Base-by-base conservation (phyloP, 2,797 vertebrate species). In the Hemibagrus guttatus region DNA sequence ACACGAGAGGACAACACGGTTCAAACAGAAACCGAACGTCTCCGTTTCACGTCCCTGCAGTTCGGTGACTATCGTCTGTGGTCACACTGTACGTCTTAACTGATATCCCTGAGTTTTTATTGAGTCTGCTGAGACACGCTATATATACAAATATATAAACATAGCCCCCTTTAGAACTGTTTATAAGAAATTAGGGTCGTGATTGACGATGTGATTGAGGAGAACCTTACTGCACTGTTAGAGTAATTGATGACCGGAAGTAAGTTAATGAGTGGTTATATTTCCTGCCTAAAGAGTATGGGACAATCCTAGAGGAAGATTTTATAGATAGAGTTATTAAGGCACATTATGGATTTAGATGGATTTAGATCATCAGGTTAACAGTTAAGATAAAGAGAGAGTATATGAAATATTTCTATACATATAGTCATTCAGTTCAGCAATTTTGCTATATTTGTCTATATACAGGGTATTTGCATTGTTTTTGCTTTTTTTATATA, bases 361-460 rank as follows among this genome's bases (percentile, higher is more conserved):
- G 66, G 76, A 69, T 86, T 86, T 72, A 54, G 28, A 61, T 83
- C 12, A 54, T 66, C 35, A 78, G 59, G 74, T 79, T 75, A 78
- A 54, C 35, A 54, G 54, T 39, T 75, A 88, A 80, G 66, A 49
- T 61, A 86, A 54, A 56, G 35, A 80, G 46, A 80, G 49, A 88
- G 58, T 69, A 28, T 87, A 11, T 76, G 28, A 83, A 61, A 85
- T 72, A 52, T 74, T 42, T 46, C 66, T 56, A 75, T 42, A 79
- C 74, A 66, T 61, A 16, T 61, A 87, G 56, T 17, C 13, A 68
- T 81, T 63, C 46, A 75, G 5, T 87, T 63, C 46, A 75, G 5
- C 85, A 49, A 49, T 86, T 86, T 39, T 52, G 21, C 87, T 88
- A 72, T 79, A 86, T 89, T 54, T 68, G 85, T 54, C 31, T 87